Evolutionary conservation across 2,888 invertebrate species (phyloP), one percentile per base, ranked within the genome.

Genomic region (Eutolmus rufibarbis): DNA sequence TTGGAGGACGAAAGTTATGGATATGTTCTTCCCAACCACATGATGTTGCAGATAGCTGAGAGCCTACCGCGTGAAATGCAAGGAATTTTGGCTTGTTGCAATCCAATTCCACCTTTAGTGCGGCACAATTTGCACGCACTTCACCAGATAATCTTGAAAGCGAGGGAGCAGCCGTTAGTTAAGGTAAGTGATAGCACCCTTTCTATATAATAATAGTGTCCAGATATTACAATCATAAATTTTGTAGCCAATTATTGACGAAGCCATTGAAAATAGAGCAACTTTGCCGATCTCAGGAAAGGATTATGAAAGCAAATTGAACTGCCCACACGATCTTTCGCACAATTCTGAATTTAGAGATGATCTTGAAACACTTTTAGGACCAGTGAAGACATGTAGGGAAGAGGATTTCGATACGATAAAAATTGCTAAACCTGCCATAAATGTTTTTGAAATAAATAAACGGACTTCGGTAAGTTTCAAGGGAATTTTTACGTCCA

Each of bases 1-100:
- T 92, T 94, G 86, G 96, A 98, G 91, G 99, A 99, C 92, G 99
- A 99, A 92, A 98, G 98, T 91, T 94, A 94, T 74, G 96, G 95
- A 94, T 99, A 97, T 92, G 96, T 99, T 78, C 93, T 99, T 87
- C 99, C 99, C 0, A 98, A 98, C 93, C 98, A 99, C 92, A 98
- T 98, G 98, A 92, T 99, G 93, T 91, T 99, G 86, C 95, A 97
- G 91, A 96, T 99, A 88, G 95, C 97, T 0, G 98, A 98, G 92
- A 94, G 94, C 28, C 92, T 99, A 88, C 99, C 98, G 0, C 94
- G 97, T 86, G 98, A 98, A 93, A 95, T 97, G 94, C 97, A 98
- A 91, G 99, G 99, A 1, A 96, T 99, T 88, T 92, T 97, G 88
- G 98, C 98, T 0, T 97, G 98, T 90, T 99, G 99, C 91, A 96